These are phyloP conservation scores for Seira musarum DNA, from an alignment of 2,888 invertebrate species.

Conservation along the genomic window DNA sequence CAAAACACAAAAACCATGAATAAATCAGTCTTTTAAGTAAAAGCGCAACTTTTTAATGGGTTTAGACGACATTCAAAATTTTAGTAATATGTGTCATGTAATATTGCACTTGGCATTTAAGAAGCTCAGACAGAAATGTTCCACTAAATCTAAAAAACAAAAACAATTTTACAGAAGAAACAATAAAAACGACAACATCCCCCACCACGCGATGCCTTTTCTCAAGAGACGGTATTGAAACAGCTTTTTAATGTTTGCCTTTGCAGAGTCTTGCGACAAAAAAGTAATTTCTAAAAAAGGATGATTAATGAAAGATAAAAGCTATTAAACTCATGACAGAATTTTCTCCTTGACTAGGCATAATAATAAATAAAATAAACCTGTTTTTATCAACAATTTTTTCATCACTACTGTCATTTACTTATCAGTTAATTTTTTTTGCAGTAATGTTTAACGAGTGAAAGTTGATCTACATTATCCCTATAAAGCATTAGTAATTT, in stretches of 20 bases:
- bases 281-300: neutral
- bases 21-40: slow-evolving; percentile 6
- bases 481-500: too few relatives aligned
- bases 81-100: neutral
- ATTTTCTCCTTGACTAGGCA: neutral
- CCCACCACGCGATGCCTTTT: neutral
- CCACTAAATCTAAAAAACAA: neutral
- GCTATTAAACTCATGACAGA: neutral
- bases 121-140: neutral
- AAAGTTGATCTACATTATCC: too few relatives aligned
- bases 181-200: neutral
- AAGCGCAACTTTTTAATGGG: neutral
- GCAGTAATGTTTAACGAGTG: neutral
- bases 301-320: neutral
- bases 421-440: neutral
- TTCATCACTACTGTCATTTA: neutral
- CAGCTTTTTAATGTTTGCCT: neutral
- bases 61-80: slow-evolving; percentile 5
- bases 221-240: neutral
- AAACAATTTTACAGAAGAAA: neutral
- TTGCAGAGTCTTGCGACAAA: neutral
- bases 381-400: neutral
- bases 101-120: too few relatives aligned
- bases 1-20: slow-evolving; percentile 13
- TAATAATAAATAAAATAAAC: neutral